These are phyloP conservation scores for Orthosia gothica DNA, from an alignment of 2,888 invertebrate genomes.

Conservation along the genomic window DNA sequence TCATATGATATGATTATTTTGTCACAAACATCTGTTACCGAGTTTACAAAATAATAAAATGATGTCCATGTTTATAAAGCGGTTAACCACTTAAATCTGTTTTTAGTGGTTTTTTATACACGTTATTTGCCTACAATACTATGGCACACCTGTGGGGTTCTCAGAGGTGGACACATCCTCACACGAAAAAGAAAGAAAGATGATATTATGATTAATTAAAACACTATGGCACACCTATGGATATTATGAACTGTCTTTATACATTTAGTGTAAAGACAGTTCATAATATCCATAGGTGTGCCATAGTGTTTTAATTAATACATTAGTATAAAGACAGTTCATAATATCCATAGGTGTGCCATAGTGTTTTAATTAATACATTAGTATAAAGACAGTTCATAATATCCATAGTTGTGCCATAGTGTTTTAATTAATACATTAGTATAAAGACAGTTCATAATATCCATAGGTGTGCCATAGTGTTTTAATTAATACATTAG, in stretches of 20 bases:
- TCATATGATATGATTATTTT: not conserved
- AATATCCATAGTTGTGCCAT: not conserved
- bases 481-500: not conserved
- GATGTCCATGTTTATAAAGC: slow-evolving; percentile 1
- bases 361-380: no score
- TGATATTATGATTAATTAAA: not conserved
- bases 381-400: no score
- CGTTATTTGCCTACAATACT: not conserved
- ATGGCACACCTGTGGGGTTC: no score
- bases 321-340: no score
- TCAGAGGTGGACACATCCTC: no score
- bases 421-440: not conserved
- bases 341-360: not conserved
- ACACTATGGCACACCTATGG: no score
- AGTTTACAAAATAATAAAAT: not conserved
- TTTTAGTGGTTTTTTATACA: slow-evolving; percentile 10
- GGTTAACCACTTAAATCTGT: slow-evolving; percentile 14
- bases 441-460: no score
- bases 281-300: not conserved
- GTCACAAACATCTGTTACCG: not conserved
- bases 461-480: not conserved
- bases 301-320: not conserved
- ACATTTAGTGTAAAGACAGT: no score
- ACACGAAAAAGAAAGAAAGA: no score
- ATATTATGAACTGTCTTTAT: no score